These are phyloP conservation scores for Bursaphelenchus okinawaensis DNA, from an alignment of 2,888 invertebrate species.

Conservation along the genomic window DNA sequence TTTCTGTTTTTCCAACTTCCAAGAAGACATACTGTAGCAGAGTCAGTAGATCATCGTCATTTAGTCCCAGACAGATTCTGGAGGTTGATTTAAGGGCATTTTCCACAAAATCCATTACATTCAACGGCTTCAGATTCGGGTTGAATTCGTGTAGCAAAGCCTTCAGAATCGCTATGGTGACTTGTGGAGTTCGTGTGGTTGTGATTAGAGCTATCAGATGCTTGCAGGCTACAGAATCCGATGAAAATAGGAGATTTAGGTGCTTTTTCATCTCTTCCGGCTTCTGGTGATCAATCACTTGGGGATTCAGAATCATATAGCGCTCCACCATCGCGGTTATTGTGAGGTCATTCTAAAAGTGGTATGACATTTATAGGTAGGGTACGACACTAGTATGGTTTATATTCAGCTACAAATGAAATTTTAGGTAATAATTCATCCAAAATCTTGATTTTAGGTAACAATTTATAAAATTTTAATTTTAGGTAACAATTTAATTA, in stretches of 20 bases:
- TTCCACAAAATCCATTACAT: not conserved
- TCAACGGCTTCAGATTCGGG: not conserved
- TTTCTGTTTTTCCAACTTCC: too few relatives aligned
- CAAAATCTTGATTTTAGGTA: too few relatives aligned
- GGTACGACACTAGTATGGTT: too few relatives aligned
- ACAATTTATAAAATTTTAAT: too few relatives aligned
- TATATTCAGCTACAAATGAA: too few relatives aligned
- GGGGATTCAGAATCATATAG: not conserved
- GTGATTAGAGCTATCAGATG: not conserved
- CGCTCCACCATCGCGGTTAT: not conserved
- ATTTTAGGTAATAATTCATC: too few relatives aligned
- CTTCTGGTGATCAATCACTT: not conserved
- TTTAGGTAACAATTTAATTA: too few relatives aligned
- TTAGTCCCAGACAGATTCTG: not conserved
- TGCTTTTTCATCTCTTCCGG: not conserved
- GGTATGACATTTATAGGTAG: too few relatives aligned
- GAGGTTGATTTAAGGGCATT: not conserved
- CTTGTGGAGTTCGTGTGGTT: not conserved
- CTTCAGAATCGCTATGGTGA: not conserved
- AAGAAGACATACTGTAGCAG: not conserved
- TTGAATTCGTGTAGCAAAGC: not conserved
- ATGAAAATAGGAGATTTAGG: not conserved
- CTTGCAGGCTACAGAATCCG: not conserved
- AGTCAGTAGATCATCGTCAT: not conserved
- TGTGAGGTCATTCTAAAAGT: not conserved